Percentiles rank a stretch among this genome's conserved stretches.
Conservation (phyloP, 2,888 invertebrate species). For the Nasonia oneida region DNA sequence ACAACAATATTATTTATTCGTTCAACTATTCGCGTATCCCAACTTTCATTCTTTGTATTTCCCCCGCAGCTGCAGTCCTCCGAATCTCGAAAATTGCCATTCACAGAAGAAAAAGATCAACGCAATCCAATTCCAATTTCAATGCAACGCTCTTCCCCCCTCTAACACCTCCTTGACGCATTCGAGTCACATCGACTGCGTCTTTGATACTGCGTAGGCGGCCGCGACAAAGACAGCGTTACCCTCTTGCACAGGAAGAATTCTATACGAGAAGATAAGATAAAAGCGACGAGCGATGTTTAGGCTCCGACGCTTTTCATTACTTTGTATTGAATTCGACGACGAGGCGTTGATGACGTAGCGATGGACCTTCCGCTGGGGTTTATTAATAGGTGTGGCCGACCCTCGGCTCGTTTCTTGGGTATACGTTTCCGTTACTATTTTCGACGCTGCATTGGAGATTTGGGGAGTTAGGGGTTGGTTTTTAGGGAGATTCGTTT, state of each 20-base stretch:
- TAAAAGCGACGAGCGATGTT: not conserved
- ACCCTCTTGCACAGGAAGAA: not conserved
- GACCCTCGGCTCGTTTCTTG: not conserved
- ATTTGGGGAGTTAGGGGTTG: too few species aligned
- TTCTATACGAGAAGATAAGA: not conserved
- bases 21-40: too few species aligned
- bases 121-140: not conserved
- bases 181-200: not conserved
- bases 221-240: not conserved
- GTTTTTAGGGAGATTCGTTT: too few species aligned
- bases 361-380: not conserved
- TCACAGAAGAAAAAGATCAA: not conserved
- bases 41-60: too few species aligned
- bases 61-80: too few species aligned
- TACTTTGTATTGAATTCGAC: not conserved
- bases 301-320: not conserved
- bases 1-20: too few species aligned
- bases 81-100: too few species aligned
- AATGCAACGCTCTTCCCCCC: not conserved
- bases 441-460: not conserved
- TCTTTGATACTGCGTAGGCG: not conserved
- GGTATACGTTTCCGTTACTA: not conserved
- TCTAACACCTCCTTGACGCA: not conserved
- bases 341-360: not conserved
- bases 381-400: not conserved